These are phyloP conservation scores for Thysanoteuthis rhombus DNA, from an alignment of 2,888 invertebrate species.

Conservation along the genomic window DNA sequence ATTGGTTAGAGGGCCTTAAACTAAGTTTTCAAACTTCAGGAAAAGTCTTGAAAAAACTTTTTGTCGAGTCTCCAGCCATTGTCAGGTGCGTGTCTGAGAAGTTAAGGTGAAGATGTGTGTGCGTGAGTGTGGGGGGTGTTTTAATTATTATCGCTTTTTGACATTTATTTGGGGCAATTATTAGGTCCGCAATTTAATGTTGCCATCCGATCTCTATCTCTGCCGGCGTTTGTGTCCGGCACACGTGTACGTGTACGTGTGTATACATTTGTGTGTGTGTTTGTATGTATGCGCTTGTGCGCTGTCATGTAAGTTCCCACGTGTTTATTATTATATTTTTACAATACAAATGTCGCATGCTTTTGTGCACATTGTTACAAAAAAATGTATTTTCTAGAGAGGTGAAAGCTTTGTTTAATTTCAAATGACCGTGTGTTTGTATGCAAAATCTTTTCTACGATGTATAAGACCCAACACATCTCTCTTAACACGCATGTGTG, in stretches of 20 bases:
- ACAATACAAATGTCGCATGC: background rate
- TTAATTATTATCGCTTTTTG: background rate
- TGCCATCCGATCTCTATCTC: background rate
- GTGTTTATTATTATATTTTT: background rate
- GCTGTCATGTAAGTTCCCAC: background rate
- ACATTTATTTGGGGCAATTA: background rate
- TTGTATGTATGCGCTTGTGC: background rate
- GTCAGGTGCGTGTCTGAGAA: background rate
- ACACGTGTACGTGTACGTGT: background rate
- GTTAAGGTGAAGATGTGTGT: background rate
- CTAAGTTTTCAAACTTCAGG: background rate
- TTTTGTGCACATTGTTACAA: background rate
- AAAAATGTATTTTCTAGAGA: background rate
- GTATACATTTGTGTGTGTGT: background rate
- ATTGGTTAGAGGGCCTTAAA: background rate
- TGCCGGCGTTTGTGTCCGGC: background rate
- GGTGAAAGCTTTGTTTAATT: background rate
- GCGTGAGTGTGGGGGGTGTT: rapidly evolving
- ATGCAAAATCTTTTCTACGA: background rate
- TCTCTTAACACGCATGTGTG: background rate
- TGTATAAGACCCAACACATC: background rate
- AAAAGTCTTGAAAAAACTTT: background rate
- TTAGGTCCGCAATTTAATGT: background rate
- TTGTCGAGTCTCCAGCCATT: background rate
- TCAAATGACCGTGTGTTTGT: background rate